phyloP scores from a whole-genome alignment of 2,888 invertebrate species.

The Ophion obscuratus region DNA sequence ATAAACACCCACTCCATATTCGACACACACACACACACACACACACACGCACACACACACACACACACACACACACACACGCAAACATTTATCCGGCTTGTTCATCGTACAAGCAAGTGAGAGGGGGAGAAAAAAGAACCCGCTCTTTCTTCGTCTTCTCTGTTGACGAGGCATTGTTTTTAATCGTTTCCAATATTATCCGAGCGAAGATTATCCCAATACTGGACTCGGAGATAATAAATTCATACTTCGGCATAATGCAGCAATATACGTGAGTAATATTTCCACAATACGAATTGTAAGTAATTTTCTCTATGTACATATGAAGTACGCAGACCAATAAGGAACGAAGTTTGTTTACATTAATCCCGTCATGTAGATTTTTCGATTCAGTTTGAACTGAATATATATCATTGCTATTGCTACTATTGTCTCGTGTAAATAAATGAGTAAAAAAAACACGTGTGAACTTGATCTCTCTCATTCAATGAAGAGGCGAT shows the following conservation, averaged over 20 bases:
- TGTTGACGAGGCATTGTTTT: conserved; percentile 35
- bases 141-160: neutral
- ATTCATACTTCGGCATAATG: conserved; percentile 64
- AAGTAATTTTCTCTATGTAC: conserved; percentile 55
- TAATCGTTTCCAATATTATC: conserved; percentile 61
- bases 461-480: conserved; percentile 28
- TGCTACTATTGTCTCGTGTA: conserved; percentile 60
- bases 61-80: neutral
- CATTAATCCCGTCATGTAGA: conserved; percentile 36
- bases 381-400: conserved; percentile 49
- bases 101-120: conserved; percentile 53
- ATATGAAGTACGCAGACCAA: conserved; percentile 19
- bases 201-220: conserved; percentile 64
- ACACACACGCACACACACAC: neutral
- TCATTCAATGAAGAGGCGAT: conserved; percentile 35
- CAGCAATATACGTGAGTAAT: conserved; percentile 66
- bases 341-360: conserved; percentile 22
- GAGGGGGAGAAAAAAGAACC: conserved; percentile 15
- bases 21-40: neutral
- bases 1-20: conserved; percentile 1
- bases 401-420: conserved; percentile 47
- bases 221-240: conserved; percentile 62
- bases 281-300: conserved; percentile 61
- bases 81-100: conserved; percentile 28
- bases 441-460: conserved; percentile 43